Percentiles rank a stretch among this genome's conserved stretches.
Evolutionary conservation across 2,888 invertebrate species (phyloP).

Genomic region (Pyrrhosoma nymphula): DNA sequence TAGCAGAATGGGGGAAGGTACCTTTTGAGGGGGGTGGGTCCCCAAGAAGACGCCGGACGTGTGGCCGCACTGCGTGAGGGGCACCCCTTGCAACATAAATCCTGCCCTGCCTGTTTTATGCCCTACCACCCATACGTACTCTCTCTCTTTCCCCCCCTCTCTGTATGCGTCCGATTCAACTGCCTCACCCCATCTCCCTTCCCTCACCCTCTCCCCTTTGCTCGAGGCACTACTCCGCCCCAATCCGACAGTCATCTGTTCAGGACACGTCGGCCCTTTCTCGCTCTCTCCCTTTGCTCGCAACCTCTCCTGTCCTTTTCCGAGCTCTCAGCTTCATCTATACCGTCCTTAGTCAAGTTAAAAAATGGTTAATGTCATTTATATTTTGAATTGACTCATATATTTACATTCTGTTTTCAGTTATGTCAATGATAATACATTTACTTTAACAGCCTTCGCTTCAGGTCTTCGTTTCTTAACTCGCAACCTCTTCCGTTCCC

Average conservation of each 20-base stretch:
- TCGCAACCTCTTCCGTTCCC: background rate
- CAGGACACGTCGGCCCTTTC: background rate
- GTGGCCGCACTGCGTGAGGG: slow-evolving; percentile 29
- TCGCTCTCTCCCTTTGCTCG: background rate
- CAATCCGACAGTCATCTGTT: slow-evolving; percentile 40
- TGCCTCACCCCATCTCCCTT: background rate
- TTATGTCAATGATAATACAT: no score
- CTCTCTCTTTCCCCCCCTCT: background rate
- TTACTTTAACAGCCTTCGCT: no score
- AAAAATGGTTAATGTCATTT: no score
- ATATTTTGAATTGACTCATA: no score
- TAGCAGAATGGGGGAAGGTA: background rate
- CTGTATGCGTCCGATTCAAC: background rate
- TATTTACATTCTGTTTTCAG: no score
- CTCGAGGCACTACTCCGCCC: slow-evolving; percentile 7
- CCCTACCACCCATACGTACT: slow-evolving; percentile 18
- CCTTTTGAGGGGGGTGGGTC: background rate
- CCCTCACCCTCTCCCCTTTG: background rate
- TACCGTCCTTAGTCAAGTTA: no score
- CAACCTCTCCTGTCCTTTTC: background rate
- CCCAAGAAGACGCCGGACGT: slow-evolving; percentile 18
- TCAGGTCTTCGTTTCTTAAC: background rate
- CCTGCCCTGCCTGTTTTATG: slow-evolving; percentile 8
- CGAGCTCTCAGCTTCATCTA: background rate
- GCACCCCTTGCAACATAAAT: slow-evolving; percentile 22